A percentile compares a stretch with the other conserved stretches of the same genome.
These are phyloP conservation scores for Rousettus leschenaultii DNA, from an alignment of 2,113 vertebrate genomes.

Conservation along the genomic window DNA sequence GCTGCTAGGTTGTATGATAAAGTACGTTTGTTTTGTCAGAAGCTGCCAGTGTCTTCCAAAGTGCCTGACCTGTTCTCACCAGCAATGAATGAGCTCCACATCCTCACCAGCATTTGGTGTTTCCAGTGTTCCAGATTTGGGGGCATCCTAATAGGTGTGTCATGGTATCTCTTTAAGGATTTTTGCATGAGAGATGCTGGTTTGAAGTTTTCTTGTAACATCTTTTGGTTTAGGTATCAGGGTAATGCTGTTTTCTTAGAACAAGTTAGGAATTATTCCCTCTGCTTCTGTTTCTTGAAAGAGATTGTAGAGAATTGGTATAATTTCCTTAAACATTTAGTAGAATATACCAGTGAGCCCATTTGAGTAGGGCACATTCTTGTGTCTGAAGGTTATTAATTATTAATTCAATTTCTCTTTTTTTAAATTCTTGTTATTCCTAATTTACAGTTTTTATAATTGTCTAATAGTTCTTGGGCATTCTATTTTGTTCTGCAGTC, in stretches of 20 bases:
- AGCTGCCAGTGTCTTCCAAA: not conserved
- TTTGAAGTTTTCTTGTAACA: not conserved
- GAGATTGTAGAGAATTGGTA: too few species aligned
- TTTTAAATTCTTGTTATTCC: not conserved
- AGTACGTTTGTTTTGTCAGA: not conserved
- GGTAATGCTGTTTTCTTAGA: not conserved
- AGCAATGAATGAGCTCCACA: not conserved
- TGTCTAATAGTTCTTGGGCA: too few species aligned
- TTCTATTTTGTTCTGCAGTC: not conserved
- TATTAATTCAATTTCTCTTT: not conserved
- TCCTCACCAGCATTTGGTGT: not conserved
- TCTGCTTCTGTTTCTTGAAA: not conserved
- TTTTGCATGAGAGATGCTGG: not conserved
- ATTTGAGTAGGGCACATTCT: not conserved
- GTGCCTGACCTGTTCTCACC: not conserved
- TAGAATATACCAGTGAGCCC: not conserved
- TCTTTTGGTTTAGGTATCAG: not conserved
- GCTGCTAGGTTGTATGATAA: not conserved
- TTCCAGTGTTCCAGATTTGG: not conserved
- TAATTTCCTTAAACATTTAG: not conserved
- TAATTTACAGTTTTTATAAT: too few species aligned
- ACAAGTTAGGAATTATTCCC: not conserved
- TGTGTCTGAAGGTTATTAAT: not conserved
- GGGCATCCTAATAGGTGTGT: not conserved
- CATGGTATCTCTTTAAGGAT: not conserved